Percentiles rank a stretch among this genome's conserved stretches.
Evolutionary conservation across 2,113 vertebrate genomes (phyloP).

Genomic region (Mellivora capensis): DNA sequence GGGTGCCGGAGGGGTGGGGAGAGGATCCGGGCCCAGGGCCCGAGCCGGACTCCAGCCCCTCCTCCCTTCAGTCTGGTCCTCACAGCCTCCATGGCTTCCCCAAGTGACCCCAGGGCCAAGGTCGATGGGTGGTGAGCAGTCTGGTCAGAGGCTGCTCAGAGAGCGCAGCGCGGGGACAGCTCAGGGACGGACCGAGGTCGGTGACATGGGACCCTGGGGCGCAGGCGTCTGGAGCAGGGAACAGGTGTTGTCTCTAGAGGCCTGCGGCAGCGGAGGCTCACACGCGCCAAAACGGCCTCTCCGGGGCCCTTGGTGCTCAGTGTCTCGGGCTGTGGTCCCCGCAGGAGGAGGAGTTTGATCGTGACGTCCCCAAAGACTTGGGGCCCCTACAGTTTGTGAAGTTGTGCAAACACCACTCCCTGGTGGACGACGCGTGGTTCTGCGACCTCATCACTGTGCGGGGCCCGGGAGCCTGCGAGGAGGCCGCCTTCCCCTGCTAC

Average conservation of each 20-base stretch:
- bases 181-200: background rate
- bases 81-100: background rate
- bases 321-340: background rate
- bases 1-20: background rate
- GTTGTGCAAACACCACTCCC: slow-evolving; percentile 84
- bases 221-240: background rate
- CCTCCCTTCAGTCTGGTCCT: background rate
- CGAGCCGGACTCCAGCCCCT: background rate
- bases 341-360: slow-evolving; percentile 85
- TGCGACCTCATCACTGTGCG: slow-evolving; percentile 82
- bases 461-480: slow-evolving; percentile 45
- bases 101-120: background rate
- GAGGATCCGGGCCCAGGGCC: background rate
- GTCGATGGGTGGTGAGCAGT: accelerated
- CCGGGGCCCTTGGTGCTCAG: background rate
- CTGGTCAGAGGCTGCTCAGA: background rate
- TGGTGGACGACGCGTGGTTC: slow-evolving; percentile 89
- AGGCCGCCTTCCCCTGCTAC: slow-evolving; percentile 85
- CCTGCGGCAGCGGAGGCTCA: background rate
- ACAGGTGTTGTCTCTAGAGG: background rate
- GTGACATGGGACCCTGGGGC: accelerated
- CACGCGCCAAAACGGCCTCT: background rate
- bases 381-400: slow-evolving; percentile 84
- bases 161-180: background rate
- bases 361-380: slow-evolving; percentile 69